Conservation (phyloP, 2,888 invertebrate species). For the Frankliniella intonsa region DNA sequence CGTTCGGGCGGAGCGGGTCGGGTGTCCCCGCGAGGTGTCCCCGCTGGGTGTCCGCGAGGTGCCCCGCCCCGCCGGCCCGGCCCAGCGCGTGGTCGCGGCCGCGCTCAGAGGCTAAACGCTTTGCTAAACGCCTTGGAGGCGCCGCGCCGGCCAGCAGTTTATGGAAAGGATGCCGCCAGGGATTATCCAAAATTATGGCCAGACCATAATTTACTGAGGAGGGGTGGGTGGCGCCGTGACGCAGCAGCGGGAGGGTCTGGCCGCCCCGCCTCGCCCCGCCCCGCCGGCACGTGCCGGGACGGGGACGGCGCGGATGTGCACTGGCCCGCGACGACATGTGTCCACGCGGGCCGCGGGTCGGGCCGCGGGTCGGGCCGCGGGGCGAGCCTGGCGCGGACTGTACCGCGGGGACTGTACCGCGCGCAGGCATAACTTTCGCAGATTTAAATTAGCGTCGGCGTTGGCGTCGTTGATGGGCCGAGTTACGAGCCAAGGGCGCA, state of each 20-base stretch:
- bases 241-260: background rate
- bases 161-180: slow-evolving; percentile 20
- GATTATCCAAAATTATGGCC: slow-evolving; percentile 23
- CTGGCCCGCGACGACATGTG: background rate
- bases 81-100: too few relatives aligned
- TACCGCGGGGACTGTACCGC: too few relatives aligned
- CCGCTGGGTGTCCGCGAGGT: background rate
- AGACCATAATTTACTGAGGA: background rate
- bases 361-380: background rate
- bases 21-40: background rate
- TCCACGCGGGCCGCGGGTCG: background rate
- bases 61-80: background rate
- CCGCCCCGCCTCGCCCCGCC: background rate
- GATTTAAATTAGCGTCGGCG: too few relatives aligned
- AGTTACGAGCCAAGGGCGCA: too few relatives aligned
- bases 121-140: too few relatives aligned
- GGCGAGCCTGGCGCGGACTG: background rate
- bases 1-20: background rate
- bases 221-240: background rate
- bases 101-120: too few relatives aligned
- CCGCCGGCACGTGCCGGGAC: background rate
- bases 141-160: background rate
- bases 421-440: too few relatives aligned
- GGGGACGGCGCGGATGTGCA: background rate
- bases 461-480: too few relatives aligned